Evolutionary conservation across 1,140 invertebrate genomes (phyloP).

Genomic region (Aculops lycopersici): DNA sequence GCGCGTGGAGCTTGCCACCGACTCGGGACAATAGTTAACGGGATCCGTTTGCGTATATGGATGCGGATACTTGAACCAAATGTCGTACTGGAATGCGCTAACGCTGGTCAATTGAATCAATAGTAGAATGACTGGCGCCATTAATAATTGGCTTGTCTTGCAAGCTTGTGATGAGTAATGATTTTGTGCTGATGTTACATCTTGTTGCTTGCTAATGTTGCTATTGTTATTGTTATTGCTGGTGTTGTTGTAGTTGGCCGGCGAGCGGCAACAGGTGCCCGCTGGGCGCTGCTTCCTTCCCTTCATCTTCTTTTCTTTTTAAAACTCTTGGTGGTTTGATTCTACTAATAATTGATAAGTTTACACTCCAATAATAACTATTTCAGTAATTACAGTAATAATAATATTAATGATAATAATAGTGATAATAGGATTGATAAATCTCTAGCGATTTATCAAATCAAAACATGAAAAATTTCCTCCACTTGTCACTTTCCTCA

Average conservation of each 20-base stretch:
- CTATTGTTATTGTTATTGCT: not conserved
- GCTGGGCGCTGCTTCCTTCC: no score
- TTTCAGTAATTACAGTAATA: no score
- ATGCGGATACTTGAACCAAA: conserved; percentile 4
- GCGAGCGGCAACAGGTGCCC: not conserved
- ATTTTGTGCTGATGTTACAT: not conserved
- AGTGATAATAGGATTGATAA: no score
- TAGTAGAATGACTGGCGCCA: not conserved
- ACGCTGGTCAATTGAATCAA: not conserved
- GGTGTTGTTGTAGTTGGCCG: not conserved
- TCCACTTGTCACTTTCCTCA: no score
- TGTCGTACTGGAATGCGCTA: not conserved
- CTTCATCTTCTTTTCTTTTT: no score
- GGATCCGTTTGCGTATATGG: not conserved
- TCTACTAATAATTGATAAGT: no score
- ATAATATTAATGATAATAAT: no score
- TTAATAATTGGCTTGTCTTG: not conserved
- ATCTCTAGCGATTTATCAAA: no score
- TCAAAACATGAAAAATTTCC: no score
- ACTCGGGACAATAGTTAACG: conserved; percentile 1
- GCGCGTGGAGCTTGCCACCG: not conserved
- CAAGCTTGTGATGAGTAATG: not conserved
- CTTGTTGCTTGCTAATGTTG: not conserved
- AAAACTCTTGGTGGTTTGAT: no score
- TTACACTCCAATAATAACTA: no score